A percentile compares a stretch with the other conserved stretches of the same genome.
These are phyloP conservation scores for Lucilia cuprina DNA, from an alignment of 1,140 invertebrate genomes.

Conservation along the genomic window DNA sequence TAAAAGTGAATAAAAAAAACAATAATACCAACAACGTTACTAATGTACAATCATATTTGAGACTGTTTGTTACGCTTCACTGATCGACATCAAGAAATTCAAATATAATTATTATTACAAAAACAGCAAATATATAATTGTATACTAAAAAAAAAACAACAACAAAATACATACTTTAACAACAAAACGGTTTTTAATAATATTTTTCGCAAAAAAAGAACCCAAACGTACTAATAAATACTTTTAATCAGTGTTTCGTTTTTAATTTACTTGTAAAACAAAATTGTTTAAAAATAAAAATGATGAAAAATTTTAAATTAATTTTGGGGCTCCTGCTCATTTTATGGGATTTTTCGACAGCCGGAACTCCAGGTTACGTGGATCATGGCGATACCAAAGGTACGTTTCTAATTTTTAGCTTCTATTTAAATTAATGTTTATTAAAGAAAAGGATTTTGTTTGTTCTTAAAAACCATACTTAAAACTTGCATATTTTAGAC, in stretches of 20 bases:
- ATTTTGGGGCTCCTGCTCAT: slow-evolving; percentile 30
- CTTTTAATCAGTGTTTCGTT: neutral
- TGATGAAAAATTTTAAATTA: neutral
- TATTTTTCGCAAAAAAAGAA: neutral
- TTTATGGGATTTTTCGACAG: neutral
- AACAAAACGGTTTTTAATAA: neutral
- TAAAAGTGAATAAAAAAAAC: neutral
- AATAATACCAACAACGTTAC: neutral
- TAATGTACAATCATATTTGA: neutral
- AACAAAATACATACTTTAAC: neutral
- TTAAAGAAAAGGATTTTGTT: too few relatives aligned
- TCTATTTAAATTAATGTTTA: too few relatives aligned
- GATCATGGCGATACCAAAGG: slow-evolving; percentile 59
- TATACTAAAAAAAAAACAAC: neutral
- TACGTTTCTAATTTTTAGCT: slow-evolving; percentile 43
- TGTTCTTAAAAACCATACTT: too few relatives aligned
- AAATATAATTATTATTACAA: neutral
- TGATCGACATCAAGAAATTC: neutral
- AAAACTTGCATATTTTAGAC: too few relatives aligned
- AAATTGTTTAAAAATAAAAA: neutral
- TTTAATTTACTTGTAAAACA: neutral
- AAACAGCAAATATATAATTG: neutral
- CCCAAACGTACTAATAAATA: neutral
- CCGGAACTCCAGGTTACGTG: slow-evolving; percentile 52
- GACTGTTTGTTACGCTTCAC: slow-evolving; percentile 11